Evolutionary conservation across 2,797 vertebrate species (phyloP), one percentile per base, ranked within the genome.

Genomic region (Thalassophryne amazonica): DNA sequence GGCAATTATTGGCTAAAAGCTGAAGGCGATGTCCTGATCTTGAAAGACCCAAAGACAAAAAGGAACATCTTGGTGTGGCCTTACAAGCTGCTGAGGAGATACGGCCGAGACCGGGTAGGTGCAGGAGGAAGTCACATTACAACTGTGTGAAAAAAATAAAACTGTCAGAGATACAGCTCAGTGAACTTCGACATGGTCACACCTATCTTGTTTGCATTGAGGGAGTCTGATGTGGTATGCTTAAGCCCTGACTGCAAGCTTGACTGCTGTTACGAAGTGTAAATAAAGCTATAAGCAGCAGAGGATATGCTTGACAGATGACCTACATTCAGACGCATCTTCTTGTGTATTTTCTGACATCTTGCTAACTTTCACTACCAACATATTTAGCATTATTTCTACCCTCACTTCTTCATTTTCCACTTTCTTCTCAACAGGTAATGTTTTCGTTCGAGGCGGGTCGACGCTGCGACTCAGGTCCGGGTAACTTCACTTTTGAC

Each of bases 361-460:
- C 32, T 33, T 12, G 15, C 12, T 15, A 15, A 22, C 29, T 12
- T 40, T 19, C 10, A n/a, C n/a, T n/a, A n/a, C n/a, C n/a, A n/a
- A n/a, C n/a, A n/a, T n/a, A n/a, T n/a, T n/a, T n/a, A n/a, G n/a
- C n/a, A 9, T 10, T 1, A 1, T 20, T n/a, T 6, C 10, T n/a
- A 14, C 11, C 24, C 16, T 9, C 20, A n/a, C 9, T 1, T 12
- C 2, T 18, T 18, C 3, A 9, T 24, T 2, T n/a, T n/a, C 39
- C 13, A 23, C 2, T 8, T 7, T 15, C 24, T 15, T 16, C 7
- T 16, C 6, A 56, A n/a, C 73, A 99, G 97, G 93, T 96, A 46
- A 99, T 99, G 97, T 99, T 99, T 73, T 99, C 97, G 0, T 98
- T 99, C 0, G 97, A 99, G 84, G 95, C 97, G 0, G 97, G 97